phyloP scores from a whole-genome alignment of 2,888 invertebrate genomes.

The Gastrophysa polygoni region DNA sequence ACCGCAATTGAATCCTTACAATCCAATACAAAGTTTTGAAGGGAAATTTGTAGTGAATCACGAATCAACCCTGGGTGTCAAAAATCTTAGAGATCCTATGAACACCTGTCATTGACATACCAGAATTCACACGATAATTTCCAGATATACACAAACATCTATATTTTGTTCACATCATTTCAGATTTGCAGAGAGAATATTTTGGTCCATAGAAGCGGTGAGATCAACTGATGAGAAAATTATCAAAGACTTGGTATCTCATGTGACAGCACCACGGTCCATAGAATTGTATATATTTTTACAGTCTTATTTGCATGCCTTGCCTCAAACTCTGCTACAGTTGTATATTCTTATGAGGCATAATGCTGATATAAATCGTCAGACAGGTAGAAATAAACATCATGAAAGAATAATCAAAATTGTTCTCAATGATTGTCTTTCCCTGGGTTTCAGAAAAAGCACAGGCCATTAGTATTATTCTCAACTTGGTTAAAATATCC shows the following conservation, averaged over 20 bases:
- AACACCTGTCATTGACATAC: no score
- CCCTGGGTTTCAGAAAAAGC: slow-evolving; percentile 65
- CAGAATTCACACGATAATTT: no score
- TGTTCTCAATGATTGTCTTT: no score
- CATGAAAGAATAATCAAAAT: no score
- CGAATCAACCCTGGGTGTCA: no score
- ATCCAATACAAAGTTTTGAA: no score
- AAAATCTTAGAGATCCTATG: no score
- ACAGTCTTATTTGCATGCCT: slow-evolving; percentile 78
- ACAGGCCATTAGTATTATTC: slow-evolving; percentile 70
- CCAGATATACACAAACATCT: no score
- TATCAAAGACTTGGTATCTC: slow-evolving; percentile 65
- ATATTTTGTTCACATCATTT: slow-evolving; percentile 41
- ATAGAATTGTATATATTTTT: slow-evolving; percentile 78
- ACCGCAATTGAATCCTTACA: no score
- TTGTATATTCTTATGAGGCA: slow-evolving; percentile 68
- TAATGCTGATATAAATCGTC: slow-evolving; percentile 62
- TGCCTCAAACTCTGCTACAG: slow-evolving; percentile 73
- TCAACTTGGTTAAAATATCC: slow-evolving; percentile 72
- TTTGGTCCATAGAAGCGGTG: slow-evolving; percentile 77
- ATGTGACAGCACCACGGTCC: slow-evolving; percentile 69
- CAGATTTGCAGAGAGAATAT: slow-evolving; percentile 75
- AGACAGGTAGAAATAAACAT: slow-evolving; percentile 65
- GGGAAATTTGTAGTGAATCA: no score
- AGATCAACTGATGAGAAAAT: slow-evolving; percentile 66